These are phyloP conservation scores for Zaprionus vittiger DNA, from an alignment of 1,140 invertebrate genomes.

Conservation along the genomic window DNA sequence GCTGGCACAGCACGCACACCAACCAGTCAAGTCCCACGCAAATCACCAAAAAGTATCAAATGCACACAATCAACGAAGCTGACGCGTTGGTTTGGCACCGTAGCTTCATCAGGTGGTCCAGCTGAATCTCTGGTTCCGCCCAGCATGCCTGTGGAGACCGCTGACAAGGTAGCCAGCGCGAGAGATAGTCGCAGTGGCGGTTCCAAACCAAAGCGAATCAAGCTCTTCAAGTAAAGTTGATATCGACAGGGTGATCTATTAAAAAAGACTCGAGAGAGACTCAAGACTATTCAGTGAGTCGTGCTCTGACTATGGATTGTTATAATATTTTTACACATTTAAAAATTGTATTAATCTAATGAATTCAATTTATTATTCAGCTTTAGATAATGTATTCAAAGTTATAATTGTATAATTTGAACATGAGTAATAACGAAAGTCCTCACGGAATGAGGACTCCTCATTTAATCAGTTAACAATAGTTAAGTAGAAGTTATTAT, in stretches of 20 bases:
- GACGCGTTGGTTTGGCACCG: slow-evolving; percentile 72
- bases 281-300: slow-evolving; percentile 36
- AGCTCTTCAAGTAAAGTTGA: slow-evolving; percentile 55
- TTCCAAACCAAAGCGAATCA: slow-evolving; percentile 60
- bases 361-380: neutral
- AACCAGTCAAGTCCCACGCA: slow-evolving; percentile 42
- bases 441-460: slow-evolving; percentile 1
- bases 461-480: neutral
- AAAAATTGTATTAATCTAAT: neutral
- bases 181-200: slow-evolving; percentile 49
- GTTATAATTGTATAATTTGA: neutral
- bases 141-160: slow-evolving; percentile 47
- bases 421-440: neutral
- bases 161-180: slow-evolving; percentile 45
- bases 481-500: neutral
- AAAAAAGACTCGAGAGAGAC: slow-evolving; percentile 49
- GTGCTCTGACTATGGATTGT: slow-evolving; percentile 10
- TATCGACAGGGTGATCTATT: slow-evolving; percentile 1
- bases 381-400: neutral
- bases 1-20: slow-evolving; percentile 17
- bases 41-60: slow-evolving; percentile 66
- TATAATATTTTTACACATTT: slow-evolving; percentile 4
- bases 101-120: slow-evolving; percentile 21
- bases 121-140: slow-evolving; percentile 56
- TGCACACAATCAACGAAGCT: slow-evolving; percentile 73